Percentiles rank a stretch among this genome's conserved stretches.
These are phyloP conservation scores for Lamellibrachia luymesi DNA, from an alignment of 1,140 invertebrate species.

Conservation along the genomic window DNA sequence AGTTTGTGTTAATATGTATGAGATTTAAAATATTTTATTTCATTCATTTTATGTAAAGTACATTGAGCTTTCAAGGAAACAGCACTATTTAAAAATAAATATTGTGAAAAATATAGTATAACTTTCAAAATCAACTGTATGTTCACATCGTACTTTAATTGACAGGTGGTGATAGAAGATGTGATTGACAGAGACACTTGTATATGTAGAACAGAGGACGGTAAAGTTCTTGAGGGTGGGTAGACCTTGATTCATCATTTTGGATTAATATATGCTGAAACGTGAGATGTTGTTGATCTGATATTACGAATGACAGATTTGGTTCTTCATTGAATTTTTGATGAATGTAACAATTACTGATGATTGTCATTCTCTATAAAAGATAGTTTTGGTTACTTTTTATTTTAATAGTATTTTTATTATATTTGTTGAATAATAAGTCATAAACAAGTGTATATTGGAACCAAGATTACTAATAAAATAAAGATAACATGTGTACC, in stretches of 20 bases:
- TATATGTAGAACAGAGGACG: slow-evolving; percentile 55
- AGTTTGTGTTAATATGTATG: neutral
- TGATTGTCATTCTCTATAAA: too few species aligned
- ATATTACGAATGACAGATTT: neutral
- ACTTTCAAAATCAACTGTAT: neutral
- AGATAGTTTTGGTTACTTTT: neutral
- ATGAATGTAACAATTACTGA: too few species aligned
- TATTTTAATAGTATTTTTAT: neutral
- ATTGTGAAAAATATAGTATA: too few species aligned
- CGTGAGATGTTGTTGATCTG: neutral
- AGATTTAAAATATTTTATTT: neutral
- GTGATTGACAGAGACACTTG: slow-evolving; percentile 46
- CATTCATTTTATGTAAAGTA: neutral
- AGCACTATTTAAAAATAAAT: neutral
- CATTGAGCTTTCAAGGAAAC: neutral
- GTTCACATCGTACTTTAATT: neutral
- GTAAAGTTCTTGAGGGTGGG: slow-evolving; percentile 50
- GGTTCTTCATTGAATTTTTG: too few species aligned
- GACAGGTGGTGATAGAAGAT: slow-evolving; percentile 53
- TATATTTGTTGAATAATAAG: too few species aligned
- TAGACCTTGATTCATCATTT: neutral
- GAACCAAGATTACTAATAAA: neutral
- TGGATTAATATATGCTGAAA: neutral
- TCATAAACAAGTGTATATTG: neutral
- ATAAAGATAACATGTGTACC: neutral